Evolutionary conservation across 2,113 vertebrate genomes (phyloP), one percentile per base, ranked within the genome.

Genomic region (Aptenodytes patagonicus): DNA sequence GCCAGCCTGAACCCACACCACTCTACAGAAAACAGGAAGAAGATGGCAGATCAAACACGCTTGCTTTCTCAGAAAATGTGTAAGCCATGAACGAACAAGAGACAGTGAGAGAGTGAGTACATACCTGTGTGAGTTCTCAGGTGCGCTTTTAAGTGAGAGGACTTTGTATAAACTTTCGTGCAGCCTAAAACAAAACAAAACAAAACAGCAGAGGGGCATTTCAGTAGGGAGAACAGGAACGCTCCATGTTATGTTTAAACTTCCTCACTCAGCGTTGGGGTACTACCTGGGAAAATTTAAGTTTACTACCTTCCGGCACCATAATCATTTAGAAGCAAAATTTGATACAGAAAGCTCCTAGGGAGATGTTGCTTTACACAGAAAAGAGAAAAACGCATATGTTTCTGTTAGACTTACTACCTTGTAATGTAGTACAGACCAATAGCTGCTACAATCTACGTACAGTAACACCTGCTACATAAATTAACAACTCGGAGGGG

Each of bases 91-190:
- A 93, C 5, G 19, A 97, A 94, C 87, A 96, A 93, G 95, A 88
- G 96, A 95, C 34, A 79, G 60, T 0, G 8, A 80, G 62, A 36
- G 32, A 62, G 22, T 0, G 95, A 97, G 91, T 92, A 97, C 98
- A 97, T 99, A 99, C 99, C 99, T 88, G 99, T 99, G 97, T 99
- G 99, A 96, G 99, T 99, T 96, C 99, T 99, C 96, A 99, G 98
- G 98, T 99, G 99, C 32, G 99, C 99, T 98, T 99, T 99, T 97
- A 99, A 98, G 98, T 99, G 99, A 93, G 99, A 99, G 42, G 99
- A 99, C 98, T 99, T 99, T 87, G 99, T 99, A 98, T 99, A 99
- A 64, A 99, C 99, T 98, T 99, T 99, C 68, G 98, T 99, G 97
- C 99, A 99, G 61, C 99, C 99, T 99, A 92, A 92, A 96, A 97